Base-by-base conservation (phyloP, 2,888 invertebrate genomes). In the Chrysolina americana region DNA sequence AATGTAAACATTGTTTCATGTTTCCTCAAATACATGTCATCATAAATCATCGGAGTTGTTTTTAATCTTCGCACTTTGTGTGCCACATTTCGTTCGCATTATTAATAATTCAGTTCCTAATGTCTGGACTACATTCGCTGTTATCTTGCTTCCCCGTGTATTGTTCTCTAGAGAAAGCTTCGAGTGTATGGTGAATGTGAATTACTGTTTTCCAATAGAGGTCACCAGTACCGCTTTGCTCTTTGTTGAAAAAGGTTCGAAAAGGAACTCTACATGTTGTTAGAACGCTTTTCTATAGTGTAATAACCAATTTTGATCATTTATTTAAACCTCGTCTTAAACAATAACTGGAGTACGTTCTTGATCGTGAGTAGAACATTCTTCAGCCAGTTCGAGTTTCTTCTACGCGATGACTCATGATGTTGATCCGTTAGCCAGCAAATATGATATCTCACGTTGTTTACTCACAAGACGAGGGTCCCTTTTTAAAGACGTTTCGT, bases 111-210 rank as follows among this genome's bases (percentile, higher is more conserved):
- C 44, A 28, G 47, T 65, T 65, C 17, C 11, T 48, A 47, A 65
- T 66, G 41, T 41, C 8, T 53, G 68, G 21, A 48, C 53, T 68
- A 68, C 53, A 53, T 68, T 68, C 53, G 21, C 11, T 4, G 41
- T 68, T 41, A 53, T 65, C 59, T 65, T 28, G 28, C 21, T 65
- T 48, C 65, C 65, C 23, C 48, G 53, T 68, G 50, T 17, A 50
- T 66, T 66, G 36, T 50, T 41, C 50, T 66, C 50, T 36, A 50
- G 50, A 50, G 66, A 66, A 59, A 50, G 47, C 19, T 65, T 19
- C 21, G 19, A 65, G 17, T 44, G 13, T 41, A 41, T 65, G 10
- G 11, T 62, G 23, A n/a, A 63, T 1, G 63, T 41, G 17, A 4
- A 41, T 63, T 19, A 56, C 21, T 56, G 56, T 56, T 56, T 23